Conservation (phyloP, 2,797 vertebrate genomes). For the Hyperoplus lanceolatus region DNA sequence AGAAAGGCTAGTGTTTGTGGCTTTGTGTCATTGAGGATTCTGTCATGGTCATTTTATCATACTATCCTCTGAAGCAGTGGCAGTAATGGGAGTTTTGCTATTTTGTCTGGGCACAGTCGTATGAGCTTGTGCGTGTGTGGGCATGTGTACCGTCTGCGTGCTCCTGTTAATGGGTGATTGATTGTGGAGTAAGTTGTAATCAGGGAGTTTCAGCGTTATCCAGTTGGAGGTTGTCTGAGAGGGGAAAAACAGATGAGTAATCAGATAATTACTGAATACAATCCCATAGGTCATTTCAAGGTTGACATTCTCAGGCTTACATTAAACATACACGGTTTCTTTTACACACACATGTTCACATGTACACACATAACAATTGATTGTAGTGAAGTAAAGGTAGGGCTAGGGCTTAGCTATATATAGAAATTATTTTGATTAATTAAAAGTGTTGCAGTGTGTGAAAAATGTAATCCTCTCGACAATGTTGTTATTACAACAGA, state of each 20-base stretch:
- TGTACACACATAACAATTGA: background rate
- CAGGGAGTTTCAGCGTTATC: constrained; percentile 70
- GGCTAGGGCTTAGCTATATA: background rate
- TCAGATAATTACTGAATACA: constrained; percentile 80
- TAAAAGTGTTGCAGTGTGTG: background rate
- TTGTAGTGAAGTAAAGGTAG: too few relatives aligned
- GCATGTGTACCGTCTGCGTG: constrained; percentile 16
- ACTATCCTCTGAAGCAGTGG: background rate
- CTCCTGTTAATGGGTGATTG: constrained; percentile 70
- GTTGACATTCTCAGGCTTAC: constrained; percentile 46
- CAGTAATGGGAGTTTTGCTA: background rate
- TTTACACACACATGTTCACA: background rate
- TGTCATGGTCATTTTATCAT: constrained; percentile 3
- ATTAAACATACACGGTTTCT: constrained; percentile 16
- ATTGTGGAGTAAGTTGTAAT: constrained; percentile 74
- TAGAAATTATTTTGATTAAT: background rate
- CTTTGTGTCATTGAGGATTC: constrained; percentile 13
- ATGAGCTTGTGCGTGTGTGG: constrained; percentile 5
- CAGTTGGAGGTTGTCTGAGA: constrained; percentile 68
- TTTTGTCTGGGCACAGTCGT: constrained; percentile 1
- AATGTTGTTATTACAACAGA: background rate
- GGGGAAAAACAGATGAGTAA: constrained; percentile 65
- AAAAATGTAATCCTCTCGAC: background rate
- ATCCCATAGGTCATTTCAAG: constrained; percentile 70
- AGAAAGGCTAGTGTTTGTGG: background rate